Base-by-base conservation (phyloP, 2,888 invertebrate species). In the Torymus texanus region DNA sequence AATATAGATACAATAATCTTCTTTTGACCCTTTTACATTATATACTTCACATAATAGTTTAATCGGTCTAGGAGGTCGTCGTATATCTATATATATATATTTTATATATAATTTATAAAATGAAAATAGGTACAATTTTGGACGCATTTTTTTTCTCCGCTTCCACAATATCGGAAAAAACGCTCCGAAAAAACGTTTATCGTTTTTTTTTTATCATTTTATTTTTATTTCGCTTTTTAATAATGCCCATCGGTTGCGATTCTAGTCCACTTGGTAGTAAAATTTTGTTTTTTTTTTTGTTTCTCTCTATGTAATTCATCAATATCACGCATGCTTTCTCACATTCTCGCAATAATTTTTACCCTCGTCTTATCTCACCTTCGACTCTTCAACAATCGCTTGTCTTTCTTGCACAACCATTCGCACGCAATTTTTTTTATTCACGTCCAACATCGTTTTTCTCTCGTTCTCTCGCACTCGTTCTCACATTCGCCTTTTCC, bases 161-260 rank as follows among this genome's bases (percentile, higher is more conserved):
- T 79, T 79, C 65, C 62, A 41, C 79, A 61, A 77, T 85, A 85
- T 86, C 86, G 87, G 85, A 90, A 89, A 90, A 90, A 89, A 90
- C 85, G 89, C 87, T 88, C 89, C 89, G 89, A 89, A 89, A 89
- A 87, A 84, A 83, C 81, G 41, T 81, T 79, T 11, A 62, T 72
- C 21, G 18, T 79, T 53, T 83, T 83, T 66, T 84, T 83, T 81
- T 75, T 41, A n/a, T 71, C 71, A 76, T 71, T 77, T 81, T 81
- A 66, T 77, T 78, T 80, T 85, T 83, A 80, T 84, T 86, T 85
- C 86, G 85, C 81, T 83, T 85, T 84, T 85, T 88, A 88, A 86
- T 90, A 90, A 90, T 90, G 90, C 90, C 90, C 90, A 90, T 90
- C 89, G 90, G 90, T 90, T 90, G 89, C 90, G 89, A 90, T 90